Conservation (phyloP, 2,888 invertebrate species). For the Stenchaetothrips biformis region DNA sequence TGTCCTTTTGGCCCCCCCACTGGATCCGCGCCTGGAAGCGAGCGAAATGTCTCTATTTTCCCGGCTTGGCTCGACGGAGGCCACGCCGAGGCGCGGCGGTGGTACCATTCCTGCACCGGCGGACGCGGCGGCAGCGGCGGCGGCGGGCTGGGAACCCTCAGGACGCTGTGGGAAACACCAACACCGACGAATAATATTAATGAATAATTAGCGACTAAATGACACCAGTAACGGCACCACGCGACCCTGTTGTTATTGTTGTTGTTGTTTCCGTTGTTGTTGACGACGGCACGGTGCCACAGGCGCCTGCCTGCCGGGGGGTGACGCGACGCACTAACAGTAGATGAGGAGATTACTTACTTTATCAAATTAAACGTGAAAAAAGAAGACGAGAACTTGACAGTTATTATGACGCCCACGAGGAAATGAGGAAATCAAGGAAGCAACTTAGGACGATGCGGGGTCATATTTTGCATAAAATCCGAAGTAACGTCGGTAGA, state of each 20-base stretch:
- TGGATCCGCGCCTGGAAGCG: too few relatives aligned
- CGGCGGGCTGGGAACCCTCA: neutral
- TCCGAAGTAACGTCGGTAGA: neutral
- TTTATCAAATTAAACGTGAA: too few relatives aligned
- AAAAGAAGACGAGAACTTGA: too few relatives aligned
- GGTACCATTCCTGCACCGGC: neutral
- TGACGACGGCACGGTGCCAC: too few relatives aligned
- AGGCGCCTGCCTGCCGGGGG: too few relatives aligned
- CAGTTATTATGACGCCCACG: too few relatives aligned
- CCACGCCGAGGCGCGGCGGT: neutral
- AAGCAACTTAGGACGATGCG: neutral
- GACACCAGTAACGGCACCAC: neutral
- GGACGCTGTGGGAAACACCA: slow-evolving; percentile 5
- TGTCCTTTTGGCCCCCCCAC: neutral
- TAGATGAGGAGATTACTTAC: too few relatives aligned
- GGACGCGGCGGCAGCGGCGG: neutral
- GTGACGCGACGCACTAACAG: too few relatives aligned
- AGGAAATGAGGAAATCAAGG: too few relatives aligned
- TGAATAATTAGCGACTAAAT: slow-evolving; percentile 5
- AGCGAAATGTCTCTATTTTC: neutral
- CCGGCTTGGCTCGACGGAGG: too few relatives aligned
- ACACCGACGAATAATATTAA: neutral
- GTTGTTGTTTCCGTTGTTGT: too few relatives aligned
- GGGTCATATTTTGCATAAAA: neutral
- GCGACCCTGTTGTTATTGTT: neutral